Conservation (phyloP, 2,888 invertebrate genomes). For the Clanis bilineata region DNA sequence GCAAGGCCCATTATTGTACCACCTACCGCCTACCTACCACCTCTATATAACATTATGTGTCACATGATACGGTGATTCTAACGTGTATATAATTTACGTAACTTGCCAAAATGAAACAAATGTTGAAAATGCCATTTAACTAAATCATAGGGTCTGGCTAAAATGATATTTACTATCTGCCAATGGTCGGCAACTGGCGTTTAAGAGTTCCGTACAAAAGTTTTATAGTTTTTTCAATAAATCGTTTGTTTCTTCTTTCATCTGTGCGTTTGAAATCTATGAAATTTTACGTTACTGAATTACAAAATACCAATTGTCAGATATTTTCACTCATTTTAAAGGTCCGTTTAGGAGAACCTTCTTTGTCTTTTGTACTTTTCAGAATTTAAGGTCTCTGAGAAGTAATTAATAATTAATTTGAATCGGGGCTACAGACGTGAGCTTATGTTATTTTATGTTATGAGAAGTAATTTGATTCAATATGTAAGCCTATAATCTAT, state of each 20-base stretch:
- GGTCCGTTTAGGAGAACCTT: not conserved
- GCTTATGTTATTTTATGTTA: no score
- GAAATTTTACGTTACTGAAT: no score
- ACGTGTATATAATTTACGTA: not conserved
- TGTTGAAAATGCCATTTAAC: not conserved
- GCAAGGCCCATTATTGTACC: no score
- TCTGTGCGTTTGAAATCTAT: no score
- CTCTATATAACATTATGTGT: no score
- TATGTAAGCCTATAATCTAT: no score
- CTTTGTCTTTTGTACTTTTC: not conserved
- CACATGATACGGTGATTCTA: not conserved
- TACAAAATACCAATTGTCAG: not conserved
- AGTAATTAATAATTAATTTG: not conserved
- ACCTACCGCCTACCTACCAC: no score
- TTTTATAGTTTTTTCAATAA: no score
- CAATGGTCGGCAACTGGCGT: not conserved
- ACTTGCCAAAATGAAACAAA: not conserved
- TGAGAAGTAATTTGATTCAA: no score
- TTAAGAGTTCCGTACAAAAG: not conserved
- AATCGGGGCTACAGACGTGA: no score
- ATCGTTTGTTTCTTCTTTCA: no score
- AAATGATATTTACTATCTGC: not conserved
- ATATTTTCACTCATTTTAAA: not conserved
- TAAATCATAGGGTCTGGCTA: not conserved
- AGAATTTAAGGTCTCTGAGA: not conserved